phyloP scores from a whole-genome alignment of 2,888 invertebrate species.

The Operophtera brumata region DNA sequence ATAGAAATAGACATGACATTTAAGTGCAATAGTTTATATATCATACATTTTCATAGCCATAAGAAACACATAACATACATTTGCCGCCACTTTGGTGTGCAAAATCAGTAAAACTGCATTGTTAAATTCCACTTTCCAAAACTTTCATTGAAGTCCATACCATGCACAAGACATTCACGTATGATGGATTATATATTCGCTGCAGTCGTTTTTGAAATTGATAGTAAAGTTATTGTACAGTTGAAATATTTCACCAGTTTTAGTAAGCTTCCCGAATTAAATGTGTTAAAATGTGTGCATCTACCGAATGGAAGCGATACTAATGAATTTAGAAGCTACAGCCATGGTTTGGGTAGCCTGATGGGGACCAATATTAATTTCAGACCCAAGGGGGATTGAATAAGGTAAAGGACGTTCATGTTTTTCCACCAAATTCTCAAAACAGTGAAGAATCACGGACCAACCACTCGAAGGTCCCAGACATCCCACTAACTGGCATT shows the following conservation, averaged over 20 bases:
- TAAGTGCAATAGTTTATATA: slow-evolving; percentile 19
- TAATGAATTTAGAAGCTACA: slow-evolving; percentile 7
- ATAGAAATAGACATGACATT: slow-evolving; percentile 18
- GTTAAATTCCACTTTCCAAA: slow-evolving; percentile 29
- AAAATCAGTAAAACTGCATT: slow-evolving; percentile 29
- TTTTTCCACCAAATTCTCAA: too few species aligned
- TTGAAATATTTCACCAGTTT: slow-evolving; percentile 10
- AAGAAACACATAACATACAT: slow-evolving; percentile 26
- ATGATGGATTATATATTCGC: slow-evolving; percentile 24
- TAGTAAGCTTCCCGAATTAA: slow-evolving; percentile 5
- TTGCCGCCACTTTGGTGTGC: slow-evolving; percentile 28
- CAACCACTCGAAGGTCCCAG: too few species aligned
- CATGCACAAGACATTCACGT: slow-evolving; percentile 34
- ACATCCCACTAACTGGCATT: too few species aligned
- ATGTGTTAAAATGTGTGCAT: slow-evolving; percentile 14
- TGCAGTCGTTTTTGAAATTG: slow-evolving; percentile 19
- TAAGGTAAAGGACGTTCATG: background rate
- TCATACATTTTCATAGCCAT: slow-evolving; percentile 9
- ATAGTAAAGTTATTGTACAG: slow-evolving; percentile 1
- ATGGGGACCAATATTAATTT: too few species aligned
- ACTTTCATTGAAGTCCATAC: slow-evolving; percentile 30
- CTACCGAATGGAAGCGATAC: slow-evolving; percentile 21
- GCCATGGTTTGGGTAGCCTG: background rate
- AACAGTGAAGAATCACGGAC: too few species aligned
- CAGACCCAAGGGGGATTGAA: background rate